phyloP scores from a whole-genome alignment of 2,888 invertebrate genomes.

The Junonia oenone region DNA sequence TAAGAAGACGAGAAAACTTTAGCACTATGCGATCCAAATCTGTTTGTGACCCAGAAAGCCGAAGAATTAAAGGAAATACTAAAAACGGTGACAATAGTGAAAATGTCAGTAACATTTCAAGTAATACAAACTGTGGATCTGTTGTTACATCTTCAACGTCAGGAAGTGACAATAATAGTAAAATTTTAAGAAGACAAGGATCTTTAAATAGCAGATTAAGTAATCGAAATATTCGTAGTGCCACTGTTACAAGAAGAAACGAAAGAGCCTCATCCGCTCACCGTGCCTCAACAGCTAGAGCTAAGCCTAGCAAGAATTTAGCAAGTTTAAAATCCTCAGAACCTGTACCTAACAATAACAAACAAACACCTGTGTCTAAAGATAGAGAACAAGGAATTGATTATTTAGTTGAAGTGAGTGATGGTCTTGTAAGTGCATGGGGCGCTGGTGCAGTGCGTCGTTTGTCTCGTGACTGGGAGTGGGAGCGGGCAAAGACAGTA shows the following conservation, averaged over 20 bases:
- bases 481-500: constrained; percentile 87
- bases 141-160: constrained; percentile 69
- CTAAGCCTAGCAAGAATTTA: constrained; percentile 75
- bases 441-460: constrained; percentile 92
- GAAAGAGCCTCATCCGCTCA: constrained; percentile 72
- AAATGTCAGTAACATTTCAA: constrained; percentile 66
- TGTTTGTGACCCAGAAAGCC: constrained; percentile 70
- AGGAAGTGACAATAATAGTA: constrained; percentile 65
- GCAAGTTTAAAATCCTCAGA: constrained; percentile 70
- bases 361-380: constrained; percentile 72
- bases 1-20: constrained; percentile 63
- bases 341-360: constrained; percentile 71
- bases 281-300: constrained; percentile 83
- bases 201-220: constrained; percentile 57
- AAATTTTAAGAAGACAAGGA: constrained; percentile 57
- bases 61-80: constrained; percentile 44
- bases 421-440: constrained; percentile 89
- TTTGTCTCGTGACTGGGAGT: constrained; percentile 89
- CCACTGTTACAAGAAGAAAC: constrained; percentile 62
- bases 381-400: constrained; percentile 91
- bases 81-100: constrained; percentile 65
- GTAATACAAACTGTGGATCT: constrained; percentile 63
- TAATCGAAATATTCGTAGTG: constrained; percentile 71
- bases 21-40: constrained; percentile 67
- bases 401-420: constrained; percentile 92